Base-by-base conservation (phyloP, 2,888 invertebrate species). In the Andrena haemorrhoa region DNA sequence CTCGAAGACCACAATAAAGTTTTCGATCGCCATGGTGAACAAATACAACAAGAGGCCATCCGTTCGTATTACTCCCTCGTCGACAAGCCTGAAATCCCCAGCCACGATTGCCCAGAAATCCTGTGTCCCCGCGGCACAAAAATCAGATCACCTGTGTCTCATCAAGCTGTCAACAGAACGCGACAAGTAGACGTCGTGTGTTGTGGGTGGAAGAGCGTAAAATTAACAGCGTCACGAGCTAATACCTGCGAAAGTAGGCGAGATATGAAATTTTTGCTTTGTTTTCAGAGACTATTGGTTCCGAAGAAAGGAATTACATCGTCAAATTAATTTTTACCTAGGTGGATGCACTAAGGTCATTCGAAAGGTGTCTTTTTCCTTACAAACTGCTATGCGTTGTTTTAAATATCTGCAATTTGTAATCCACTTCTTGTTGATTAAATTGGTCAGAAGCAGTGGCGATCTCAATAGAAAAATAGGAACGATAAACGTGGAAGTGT, bases 121-220 rank as follows among this genome's bases (percentile, higher is more conserved):
- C 64, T 10, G 6, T 56, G 33, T 56, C 53, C 4, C 51, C n/a
- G 12, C 41, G 49, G 65, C 51, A 41, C 29, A 74, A 73, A 73
- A 60, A 60, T 77, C 51, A 65, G 58, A 51, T 33, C 65, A 12
- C 20, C 64, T 51, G 65, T 65, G 20, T 58, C 31, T 16, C 29
- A 77, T 20, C 49, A 47, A 65, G 35, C 35, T 49, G 49, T 20
- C 64, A 51, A 66, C 31, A 65, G 12, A 5, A 7, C 65, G 2
- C n/a, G 29, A 51, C 23, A 35, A 53, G n/a, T 53, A 53, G 7
- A 53, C 23, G 20, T 20, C 20, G 20, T 23, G 53, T 23, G 20
- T 53, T 53, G 53, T 53, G 20, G 53, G 20, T 56, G 56, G 56
- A 56, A 56, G 56, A 23, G 23, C 23, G 10, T 12, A 12, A 56